Base-by-base conservation (phyloP, 2,888 invertebrate genomes). In the Volucella inanis region DNA sequence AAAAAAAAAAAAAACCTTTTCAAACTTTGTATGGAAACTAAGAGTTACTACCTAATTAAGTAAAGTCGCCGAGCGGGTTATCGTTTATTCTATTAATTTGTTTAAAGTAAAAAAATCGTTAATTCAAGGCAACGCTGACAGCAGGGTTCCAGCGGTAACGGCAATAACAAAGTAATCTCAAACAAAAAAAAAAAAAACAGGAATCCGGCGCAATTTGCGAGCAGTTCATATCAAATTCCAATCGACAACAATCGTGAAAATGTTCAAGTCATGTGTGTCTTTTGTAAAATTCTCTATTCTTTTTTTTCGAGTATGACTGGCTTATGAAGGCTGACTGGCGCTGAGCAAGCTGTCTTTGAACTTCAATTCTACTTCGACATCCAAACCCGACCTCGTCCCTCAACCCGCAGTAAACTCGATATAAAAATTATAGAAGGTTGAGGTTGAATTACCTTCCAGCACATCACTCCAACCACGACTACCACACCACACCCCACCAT, bases 401-500 rank as follows among this genome's bases (percentile, higher is more conserved):
- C 38, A 18, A 14, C 43, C 18, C 72, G 72, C 70, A 71, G 57
- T 80, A 75, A 84, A 84, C 75, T 61, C 70, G 39, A 55, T 65
- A 84, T 79, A 61, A 52, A 61, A 71, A 50, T 55, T 67, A 67
- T 80, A 80, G 80, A 84, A 84, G 84, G 80, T 80, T 80, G 84
- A 84, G 80, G 75, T 80, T 84, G 84, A 80, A 84, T 67, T 80
- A 80, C 79, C 67, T 84, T 72, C 70, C 75, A 52, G n/a, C 76
- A 79, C 45, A 31, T 31, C 31, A 6, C 31, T 6, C 31, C 31
- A 6, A 31, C 31, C 31, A 31, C 31, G 6, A 31, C 31, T 0
- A 6, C 31, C 31, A 50, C 49, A 68, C 59, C 78, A 14, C 14
- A 31, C 31, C 31, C 2, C 18, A 22, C 31, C 6, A 31, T 31